Evolutionary conservation across 2,888 invertebrate genomes (phyloP), one percentile per base, ranked within the genome.

Genomic region (Hyposoter dolosus): DNA sequence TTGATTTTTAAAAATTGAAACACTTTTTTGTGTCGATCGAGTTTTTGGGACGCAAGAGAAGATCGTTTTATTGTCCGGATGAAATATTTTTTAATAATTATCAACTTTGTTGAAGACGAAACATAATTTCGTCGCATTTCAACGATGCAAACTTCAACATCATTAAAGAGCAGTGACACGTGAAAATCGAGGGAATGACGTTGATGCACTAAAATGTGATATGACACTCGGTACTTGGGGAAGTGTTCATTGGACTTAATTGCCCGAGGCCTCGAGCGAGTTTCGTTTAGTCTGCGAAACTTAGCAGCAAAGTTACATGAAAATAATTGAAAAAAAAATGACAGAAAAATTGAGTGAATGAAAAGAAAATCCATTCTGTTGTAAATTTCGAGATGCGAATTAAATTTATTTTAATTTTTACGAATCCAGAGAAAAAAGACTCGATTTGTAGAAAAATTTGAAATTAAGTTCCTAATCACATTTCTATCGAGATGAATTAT

Each of bases 191-290:
- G 45, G 19, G 50, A 23, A 63, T 71, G 75, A 82, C 68, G 56
- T 75, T 82, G 43, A 68, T 76, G 82, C n/a, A 76, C 75, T 72
- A 81, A 45, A 43, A 78, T 65, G 74, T 23, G 53, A 40, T 53
- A 78, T 56, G 23, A 79, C 79, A 79, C 69, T 63, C 23, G 32
- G 53, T 75, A 53, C 50, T 43, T 43, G 68, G 43, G 63, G 56
- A 76, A 60, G 74, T 53, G 68, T 69, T 85, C 69, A 85, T 85
- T 85, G 82, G 65, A 50, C 66, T 69, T 65, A 82, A 85, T 85
- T 85, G 75, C 45, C 69, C 40, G 66, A 53, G 60, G 50, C 35
- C 23, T 66, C 60, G 77, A 40, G 53, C 32, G 60, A 45, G 65
- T 56, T 60, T 53, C 66, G 7, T 32, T n/a, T 9, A 1, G 40